phyloP scores from a whole-genome alignment of 2,113 vertebrate genomes.

The Gymnarchus niloticus region DNA sequence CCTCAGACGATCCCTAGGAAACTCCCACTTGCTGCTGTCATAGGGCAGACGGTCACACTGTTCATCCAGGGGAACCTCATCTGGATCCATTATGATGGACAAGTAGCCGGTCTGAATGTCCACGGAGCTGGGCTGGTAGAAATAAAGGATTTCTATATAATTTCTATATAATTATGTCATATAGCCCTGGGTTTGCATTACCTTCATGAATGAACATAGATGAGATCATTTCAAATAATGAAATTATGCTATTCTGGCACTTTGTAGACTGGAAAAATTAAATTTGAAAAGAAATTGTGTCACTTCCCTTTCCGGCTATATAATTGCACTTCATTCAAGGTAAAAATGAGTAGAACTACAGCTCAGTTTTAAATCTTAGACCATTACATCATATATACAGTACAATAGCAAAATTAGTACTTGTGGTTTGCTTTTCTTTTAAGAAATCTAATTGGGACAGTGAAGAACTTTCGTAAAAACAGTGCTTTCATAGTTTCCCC shows the following conservation, averaged over 20 bases:
- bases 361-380: too few relatives aligned
- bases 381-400: not conserved
- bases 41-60: slow-evolving; percentile 87
- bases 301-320: too few relatives aligned
- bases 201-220: too few relatives aligned
- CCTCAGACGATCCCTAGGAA: slow-evolving; percentile 80
- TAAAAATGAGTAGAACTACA: too few relatives aligned
- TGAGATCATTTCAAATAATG: too few relatives aligned
- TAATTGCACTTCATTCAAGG: too few relatives aligned
- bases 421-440: not conserved
- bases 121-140: slow-evolving; percentile 59
- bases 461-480: not conserved
- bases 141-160: not conserved
- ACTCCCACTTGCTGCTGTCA: slow-evolving; percentile 90
- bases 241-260: too few relatives aligned
- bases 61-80: slow-evolving; percentile 82
- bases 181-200: too few relatives aligned
- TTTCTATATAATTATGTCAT: too few relatives aligned
- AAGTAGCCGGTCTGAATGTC: slow-evolving; percentile 86
- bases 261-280: too few relatives aligned
- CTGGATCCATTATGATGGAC: slow-evolving; percentile 91
- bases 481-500: not conserved
- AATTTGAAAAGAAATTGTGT: too few relatives aligned
- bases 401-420: not conserved
- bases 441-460: not conserved